Percentiles rank a stretch among this genome's conserved stretches.
Conservation (phyloP, 2,797 vertebrate genomes). For the Leptodactylus fallax region DNA sequence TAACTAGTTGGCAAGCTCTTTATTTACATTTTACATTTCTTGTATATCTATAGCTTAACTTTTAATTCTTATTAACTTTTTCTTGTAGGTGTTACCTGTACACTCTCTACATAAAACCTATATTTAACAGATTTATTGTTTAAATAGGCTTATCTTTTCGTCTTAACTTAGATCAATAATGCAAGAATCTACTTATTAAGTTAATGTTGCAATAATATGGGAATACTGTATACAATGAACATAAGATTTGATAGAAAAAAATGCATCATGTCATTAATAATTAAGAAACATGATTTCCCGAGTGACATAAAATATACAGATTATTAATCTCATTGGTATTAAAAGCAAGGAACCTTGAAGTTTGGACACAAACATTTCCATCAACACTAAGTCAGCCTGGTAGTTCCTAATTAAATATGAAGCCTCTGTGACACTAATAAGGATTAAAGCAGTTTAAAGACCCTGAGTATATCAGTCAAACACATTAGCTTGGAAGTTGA, state of each 20-base stretch:
- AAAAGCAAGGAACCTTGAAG: constrained; percentile 63
- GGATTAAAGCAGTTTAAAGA: constrained; percentile 81
- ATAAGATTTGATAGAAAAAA: not conserved
- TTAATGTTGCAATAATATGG: constrained; percentile 22
- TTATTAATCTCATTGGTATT: constrained; percentile 64
- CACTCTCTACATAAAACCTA: not conserved
- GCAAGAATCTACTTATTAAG: not conserved
- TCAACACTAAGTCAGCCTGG: constrained; percentile 75
- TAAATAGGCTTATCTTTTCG: not conserved
- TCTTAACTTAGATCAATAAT: not conserved
- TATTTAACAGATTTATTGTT: not conserved
- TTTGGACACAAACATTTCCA: constrained; percentile 70
- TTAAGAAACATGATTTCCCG: constrained; percentile 52
- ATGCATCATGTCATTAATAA: constrained; percentile 46
- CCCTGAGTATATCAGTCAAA: constrained; percentile 79
- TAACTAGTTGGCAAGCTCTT: not conserved
- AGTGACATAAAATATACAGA: constrained; percentile 68
- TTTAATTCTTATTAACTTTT: not conserved
- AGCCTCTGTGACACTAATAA: constrained; percentile 80
- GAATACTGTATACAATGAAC: not conserved
- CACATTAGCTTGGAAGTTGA: constrained; percentile 83
- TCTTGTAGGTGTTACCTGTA: not conserved
- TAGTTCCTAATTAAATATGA: constrained; percentile 81
- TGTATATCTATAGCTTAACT: not conserved
- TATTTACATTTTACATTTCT: no score